These are phyloP conservation scores for Hydrochoerus hydrochaeris DNA, from an alignment of 2,113 vertebrate species.

Conservation along the genomic window DNA sequence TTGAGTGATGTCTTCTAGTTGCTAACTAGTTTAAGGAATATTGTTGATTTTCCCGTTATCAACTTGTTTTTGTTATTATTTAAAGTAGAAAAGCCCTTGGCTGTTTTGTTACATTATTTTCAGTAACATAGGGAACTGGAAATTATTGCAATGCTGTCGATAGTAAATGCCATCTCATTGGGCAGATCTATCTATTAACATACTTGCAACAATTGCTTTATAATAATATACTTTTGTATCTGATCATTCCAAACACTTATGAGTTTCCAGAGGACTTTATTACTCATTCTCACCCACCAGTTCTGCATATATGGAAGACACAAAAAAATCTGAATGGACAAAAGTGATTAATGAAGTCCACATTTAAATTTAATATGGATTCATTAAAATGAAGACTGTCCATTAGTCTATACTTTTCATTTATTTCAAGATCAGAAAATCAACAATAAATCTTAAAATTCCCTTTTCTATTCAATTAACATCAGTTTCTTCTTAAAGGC, in stretches of 20 bases:
- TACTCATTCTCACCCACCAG: background rate
- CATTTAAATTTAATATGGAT: background rate
- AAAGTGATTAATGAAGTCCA: background rate
- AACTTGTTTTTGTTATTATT: background rate
- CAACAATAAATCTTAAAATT: background rate
- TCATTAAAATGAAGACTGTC: background rate
- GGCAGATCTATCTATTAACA: background rate
- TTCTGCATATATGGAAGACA: background rate
- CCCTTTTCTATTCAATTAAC: background rate
- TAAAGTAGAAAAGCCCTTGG: background rate
- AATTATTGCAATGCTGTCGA: background rate
- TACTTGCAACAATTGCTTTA: background rate
- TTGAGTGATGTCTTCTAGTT: background rate
- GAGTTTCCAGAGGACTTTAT: background rate
- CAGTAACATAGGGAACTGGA: background rate
- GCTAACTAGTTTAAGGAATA: background rate
- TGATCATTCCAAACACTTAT: background rate
- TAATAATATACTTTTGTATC: background rate
- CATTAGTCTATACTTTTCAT: background rate
- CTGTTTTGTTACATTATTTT: background rate
- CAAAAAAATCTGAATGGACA: background rate
- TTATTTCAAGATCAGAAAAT: background rate
- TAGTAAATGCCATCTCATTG: background rate
- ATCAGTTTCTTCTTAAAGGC: background rate
- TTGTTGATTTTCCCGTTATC: background rate